Conservation (phyloP, 2,797 vertebrate species). For the Pseudochirops corinnae region DNA sequence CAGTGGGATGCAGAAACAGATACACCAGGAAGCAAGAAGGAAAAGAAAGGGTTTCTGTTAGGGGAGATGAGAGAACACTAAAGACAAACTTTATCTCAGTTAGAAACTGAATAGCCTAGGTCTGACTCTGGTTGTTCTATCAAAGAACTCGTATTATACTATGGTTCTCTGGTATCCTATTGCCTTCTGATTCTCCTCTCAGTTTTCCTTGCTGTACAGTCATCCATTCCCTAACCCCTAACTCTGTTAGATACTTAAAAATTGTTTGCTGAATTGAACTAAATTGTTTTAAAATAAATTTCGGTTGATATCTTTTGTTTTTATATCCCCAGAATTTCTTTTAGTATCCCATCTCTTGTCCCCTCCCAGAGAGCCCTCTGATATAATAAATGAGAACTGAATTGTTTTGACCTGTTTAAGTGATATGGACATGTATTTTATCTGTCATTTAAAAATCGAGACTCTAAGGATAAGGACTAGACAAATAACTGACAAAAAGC, state of each 20-base stretch:
- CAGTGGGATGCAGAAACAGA: not conserved
- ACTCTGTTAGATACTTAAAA: not conserved
- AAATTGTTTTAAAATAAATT: not conserved
- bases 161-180: no score
- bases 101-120: not conserved
- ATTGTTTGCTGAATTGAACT: not conserved
- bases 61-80: no score
- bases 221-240: not conserved
- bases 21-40: not conserved
- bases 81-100: not conserved
- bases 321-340: not conserved
- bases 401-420: not conserved
- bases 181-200: not conserved
- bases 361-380: not conserved
- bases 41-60: no score
- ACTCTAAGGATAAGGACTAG: not conserved
- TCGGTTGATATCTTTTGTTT: not conserved
- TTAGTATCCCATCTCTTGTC: not conserved
- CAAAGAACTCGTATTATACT: not conserved
- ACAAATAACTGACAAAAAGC: not conserved
- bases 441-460: constrained; percentile 31
- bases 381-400: not conserved
- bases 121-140: not conserved
- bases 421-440: not conserved
- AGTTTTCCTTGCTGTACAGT: not conserved